Conservation (phyloP, 2,113 vertebrate genomes). For the Hepsetus odoe region DNA sequence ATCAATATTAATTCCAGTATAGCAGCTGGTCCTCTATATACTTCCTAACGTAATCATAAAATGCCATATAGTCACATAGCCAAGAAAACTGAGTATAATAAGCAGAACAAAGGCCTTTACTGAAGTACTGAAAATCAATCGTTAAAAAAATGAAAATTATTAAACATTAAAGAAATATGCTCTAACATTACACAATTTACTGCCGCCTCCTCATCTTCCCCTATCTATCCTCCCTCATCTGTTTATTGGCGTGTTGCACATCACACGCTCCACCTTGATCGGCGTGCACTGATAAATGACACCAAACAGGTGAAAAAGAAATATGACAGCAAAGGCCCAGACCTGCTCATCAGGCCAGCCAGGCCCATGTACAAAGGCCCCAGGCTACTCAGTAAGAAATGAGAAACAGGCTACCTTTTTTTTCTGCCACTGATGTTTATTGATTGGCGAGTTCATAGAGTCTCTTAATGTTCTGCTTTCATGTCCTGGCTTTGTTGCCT, state of each 20-base stretch:
- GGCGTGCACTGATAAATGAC: slow-evolving; percentile 66
- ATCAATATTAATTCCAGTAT: no score
- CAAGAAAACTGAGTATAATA: no score
- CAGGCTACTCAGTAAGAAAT: slow-evolving; percentile 66
- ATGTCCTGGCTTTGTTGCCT: slow-evolving; percentile 90
- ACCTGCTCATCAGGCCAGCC: slow-evolving; percentile 64
- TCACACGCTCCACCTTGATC: slow-evolving; percentile 69
- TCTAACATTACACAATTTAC: neutral
- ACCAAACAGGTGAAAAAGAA: slow-evolving; percentile 71
- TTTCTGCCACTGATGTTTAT: slow-evolving; percentile 88
- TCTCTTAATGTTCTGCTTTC: slow-evolving; percentile 91
- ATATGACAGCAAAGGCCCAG: slow-evolving; percentile 69
- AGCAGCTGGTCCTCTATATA: no score
- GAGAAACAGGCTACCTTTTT: slow-evolving; percentile 69
- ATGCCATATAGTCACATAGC: no score
- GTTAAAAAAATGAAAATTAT: no score
- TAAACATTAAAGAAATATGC: neutral
- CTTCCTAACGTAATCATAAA: no score
- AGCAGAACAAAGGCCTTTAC: no score
- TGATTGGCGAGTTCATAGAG: slow-evolving; percentile 91
- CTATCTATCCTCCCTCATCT: neutral
- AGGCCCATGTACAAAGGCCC: slow-evolving; percentile 65
- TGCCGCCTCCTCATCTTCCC: slow-evolving; percentile 47
- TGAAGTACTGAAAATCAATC: no score
- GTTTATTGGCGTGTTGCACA: slow-evolving; percentile 1